Evolutionary conservation across 2,797 vertebrate genomes (phyloP).

Genomic region (Holocentrus rufus): DNA sequence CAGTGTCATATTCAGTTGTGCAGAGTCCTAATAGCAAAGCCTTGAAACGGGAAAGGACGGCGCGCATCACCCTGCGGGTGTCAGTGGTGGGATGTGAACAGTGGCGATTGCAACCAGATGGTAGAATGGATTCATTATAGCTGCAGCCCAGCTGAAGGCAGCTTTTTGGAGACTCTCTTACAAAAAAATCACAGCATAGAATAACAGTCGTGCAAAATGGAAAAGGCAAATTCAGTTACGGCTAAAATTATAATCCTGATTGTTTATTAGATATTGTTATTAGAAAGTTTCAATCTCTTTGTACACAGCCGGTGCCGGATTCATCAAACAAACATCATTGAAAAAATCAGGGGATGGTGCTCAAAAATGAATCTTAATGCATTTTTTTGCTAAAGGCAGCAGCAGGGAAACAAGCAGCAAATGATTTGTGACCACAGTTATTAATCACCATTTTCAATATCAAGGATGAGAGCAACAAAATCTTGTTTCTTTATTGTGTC

Average conservation of each 20-base stretch:
- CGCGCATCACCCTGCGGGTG: slow-evolving; percentile 32
- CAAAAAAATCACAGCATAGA: not conserved
- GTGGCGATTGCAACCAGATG: slow-evolving; percentile 43
- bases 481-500: too few species aligned
- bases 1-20: slow-evolving; percentile 28
- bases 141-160: slow-evolving; percentile 10
- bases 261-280: not conserved
- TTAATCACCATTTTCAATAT: too few species aligned
- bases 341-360: too few species aligned
- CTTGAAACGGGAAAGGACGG: slow-evolving; percentile 41
- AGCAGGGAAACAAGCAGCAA: too few species aligned
- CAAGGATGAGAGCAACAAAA: too few species aligned
- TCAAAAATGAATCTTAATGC: too few species aligned
- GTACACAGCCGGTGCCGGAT: too few species aligned
- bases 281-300: too few species aligned
- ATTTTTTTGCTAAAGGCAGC: too few species aligned
- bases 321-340: too few species aligned
- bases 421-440: too few species aligned
- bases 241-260: not conserved
- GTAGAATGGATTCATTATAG: slow-evolving; percentile 36
- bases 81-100: slow-evolving; percentile 32
- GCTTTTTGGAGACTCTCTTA: slow-evolving; percentile 1
- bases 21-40: slow-evolving; percentile 34
- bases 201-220: not conserved
- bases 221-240: not conserved